These are phyloP conservation scores for Cyanoramphus novaezelandiae DNA, from an alignment of 2,113 vertebrate species.

Conservation along the genomic window DNA sequence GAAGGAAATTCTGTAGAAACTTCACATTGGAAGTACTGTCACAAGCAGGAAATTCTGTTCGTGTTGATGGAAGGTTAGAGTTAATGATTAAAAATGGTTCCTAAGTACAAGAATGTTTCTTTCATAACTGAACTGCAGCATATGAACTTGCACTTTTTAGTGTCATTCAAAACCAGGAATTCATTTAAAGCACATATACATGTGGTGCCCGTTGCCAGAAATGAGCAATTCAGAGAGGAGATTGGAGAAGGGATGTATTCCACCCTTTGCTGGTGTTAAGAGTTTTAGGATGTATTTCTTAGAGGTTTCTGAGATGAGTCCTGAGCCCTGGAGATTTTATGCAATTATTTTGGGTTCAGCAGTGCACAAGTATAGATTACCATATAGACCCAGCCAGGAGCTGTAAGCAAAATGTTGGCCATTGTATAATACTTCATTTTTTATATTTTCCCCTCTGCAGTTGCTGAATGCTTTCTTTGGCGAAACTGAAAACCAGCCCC, in stretches of 20 bases:
- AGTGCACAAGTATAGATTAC: not conserved
- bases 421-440: not conserved
- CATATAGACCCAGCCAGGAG: not conserved
- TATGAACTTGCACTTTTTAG: not conserved
- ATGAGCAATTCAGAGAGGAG: not conserved
- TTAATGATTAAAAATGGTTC: not conserved
- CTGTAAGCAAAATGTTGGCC: not conserved
- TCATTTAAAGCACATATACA: not conserved
- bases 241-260: not conserved
- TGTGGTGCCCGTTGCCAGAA: not conserved
- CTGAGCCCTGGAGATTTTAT: not conserved
- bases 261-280: not conserved
- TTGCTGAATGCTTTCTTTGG: not conserved
- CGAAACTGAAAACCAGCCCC: not conserved
- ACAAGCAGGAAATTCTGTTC: not conserved
- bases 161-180: not conserved
- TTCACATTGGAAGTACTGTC: not conserved
- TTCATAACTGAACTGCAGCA: not conserved
- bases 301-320: not conserved
- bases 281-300: not conserved
- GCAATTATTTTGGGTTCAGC: constrained; percentile 1
- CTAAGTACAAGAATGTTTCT: not conserved
- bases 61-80: not conserved
- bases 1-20: not conserved
- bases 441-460: not conserved